A percentile compares a stretch with the other conserved stretches of the same genome.
phyloP scores from a whole-genome alignment of 2,797 vertebrate genomes.

The Catostomus latipinnis region DNA sequence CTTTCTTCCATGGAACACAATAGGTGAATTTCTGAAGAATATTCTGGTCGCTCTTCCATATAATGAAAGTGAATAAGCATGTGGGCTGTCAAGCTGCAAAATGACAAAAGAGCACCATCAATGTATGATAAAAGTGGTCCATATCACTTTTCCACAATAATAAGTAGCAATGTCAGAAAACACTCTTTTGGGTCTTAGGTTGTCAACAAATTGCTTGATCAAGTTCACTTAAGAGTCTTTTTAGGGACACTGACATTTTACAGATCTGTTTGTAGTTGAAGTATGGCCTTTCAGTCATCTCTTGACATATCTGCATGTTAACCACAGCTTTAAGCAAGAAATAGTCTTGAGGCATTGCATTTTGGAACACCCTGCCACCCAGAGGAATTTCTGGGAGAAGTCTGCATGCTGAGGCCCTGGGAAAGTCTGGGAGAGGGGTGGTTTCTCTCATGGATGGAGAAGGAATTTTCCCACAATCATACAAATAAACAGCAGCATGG shows the following conservation, averaged over 20 bases:
- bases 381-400: conserved; percentile 63
- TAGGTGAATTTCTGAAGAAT: too few relatives aligned
- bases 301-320: conserved; percentile 28
- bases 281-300: conserved; percentile 47
- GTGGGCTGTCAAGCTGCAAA: too few relatives aligned
- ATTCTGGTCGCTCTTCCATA: too few relatives aligned
- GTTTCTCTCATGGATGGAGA: conserved; percentile 76
- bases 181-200: too few relatives aligned
- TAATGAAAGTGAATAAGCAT: too few relatives aligned
- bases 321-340: not conserved
- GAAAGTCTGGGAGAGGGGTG: conserved; percentile 68
- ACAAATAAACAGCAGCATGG: conserved; percentile 75
- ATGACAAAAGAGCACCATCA: too few relatives aligned
- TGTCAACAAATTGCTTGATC: too few relatives aligned
- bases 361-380: conserved; percentile 36
- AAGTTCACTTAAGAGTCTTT: too few relatives aligned
- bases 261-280: conserved; percentile 59
- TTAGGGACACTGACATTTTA: not conserved
- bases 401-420: conserved; percentile 6
- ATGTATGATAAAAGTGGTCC: too few relatives aligned
- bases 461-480: conserved; percentile 82
- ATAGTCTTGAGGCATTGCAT: not conserved
- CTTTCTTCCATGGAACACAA: too few relatives aligned
- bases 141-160: too few relatives aligned
- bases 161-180: too few relatives aligned